Conservation (phyloP, 2,797 vertebrate species). For the Pangasius sanitwongsei region DNA sequence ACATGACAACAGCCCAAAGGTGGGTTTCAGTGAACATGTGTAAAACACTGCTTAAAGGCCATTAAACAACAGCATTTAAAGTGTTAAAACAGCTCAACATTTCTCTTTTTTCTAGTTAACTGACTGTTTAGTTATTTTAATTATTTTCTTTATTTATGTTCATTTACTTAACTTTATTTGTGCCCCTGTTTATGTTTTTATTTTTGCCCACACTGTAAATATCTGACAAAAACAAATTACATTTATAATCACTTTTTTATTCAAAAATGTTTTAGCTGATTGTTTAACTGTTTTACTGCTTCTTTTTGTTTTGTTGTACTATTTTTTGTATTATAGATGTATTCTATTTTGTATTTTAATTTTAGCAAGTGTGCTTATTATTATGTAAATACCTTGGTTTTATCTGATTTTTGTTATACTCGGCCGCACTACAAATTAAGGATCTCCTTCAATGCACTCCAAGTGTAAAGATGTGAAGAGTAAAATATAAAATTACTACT, state of each 20-base stretch:
- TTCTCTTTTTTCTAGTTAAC: not conserved
- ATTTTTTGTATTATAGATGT: not conserved
- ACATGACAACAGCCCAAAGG: not conserved
- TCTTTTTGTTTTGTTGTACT: not conserved
- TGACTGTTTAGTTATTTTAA: not conserved
- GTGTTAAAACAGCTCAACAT: not conserved
- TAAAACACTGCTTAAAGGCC: not conserved
- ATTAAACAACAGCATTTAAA: not conserved
- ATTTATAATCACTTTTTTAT: not conserved
- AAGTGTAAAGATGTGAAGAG: not conserved
- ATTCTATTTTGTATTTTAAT: not conserved
- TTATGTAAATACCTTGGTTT: not conserved
- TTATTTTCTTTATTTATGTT: not conserved
- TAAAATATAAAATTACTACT: not conserved
- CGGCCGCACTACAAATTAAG: not conserved
- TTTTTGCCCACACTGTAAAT: not conserved
- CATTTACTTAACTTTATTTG: not conserved
- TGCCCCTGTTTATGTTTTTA: not conserved
- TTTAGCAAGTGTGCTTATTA: not conserved
- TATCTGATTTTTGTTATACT: not conserved
- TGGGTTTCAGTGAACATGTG: too few species aligned
- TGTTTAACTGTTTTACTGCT: not conserved
- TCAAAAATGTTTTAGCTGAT: not conserved
- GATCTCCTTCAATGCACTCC: not conserved
- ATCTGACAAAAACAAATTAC: not conserved